These are phyloP conservation scores for Cryptus armator DNA, from an alignment of 2,888 invertebrate species.

Conservation along the genomic window DNA sequence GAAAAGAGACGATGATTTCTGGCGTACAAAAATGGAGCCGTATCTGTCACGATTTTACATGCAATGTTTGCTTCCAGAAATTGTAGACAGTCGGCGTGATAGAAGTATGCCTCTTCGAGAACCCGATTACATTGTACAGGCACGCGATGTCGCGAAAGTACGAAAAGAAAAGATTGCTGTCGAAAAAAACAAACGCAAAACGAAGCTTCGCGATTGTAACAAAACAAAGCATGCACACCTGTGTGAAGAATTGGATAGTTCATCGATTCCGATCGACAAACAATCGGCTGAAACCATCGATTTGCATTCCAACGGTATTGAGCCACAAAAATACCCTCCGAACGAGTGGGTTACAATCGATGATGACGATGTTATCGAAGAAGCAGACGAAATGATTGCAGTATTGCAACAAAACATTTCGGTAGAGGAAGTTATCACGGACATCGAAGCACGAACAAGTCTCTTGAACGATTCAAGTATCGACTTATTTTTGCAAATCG, in stretches of 20 bases:
- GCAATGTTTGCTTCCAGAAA: constrained; percentile 72
- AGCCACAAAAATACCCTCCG: not conserved
- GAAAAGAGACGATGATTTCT: constrained; percentile 70
- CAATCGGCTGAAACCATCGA: not conserved
- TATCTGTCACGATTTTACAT: constrained; percentile 66
- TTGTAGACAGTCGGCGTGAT: constrained; percentile 66
- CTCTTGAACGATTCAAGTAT: constrained; percentile 31
- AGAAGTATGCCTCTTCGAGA: constrained; percentile 64
- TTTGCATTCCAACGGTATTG: not conserved
- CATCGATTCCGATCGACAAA: not conserved
- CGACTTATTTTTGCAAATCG: constrained; percentile 35
- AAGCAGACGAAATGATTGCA: not conserved
- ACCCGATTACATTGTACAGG: constrained; percentile 57
- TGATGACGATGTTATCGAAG: not conserved
- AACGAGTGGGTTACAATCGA: constrained; percentile 28
- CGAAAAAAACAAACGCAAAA: not conserved
- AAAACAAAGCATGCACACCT: not conserved
- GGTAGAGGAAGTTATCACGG: constrained; percentile 10
- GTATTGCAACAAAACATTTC: constrained; percentile 1
- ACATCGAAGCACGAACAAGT: not conserved
- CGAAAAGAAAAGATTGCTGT: not conserved
- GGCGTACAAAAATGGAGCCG: constrained; percentile 61
- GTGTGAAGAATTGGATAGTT: too few relatives aligned
- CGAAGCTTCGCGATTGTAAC: not conserved
- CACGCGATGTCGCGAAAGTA: constrained; percentile 21